These are phyloP conservation scores for Thalassaphorura encarpata DNA, from an alignment of 1,140 invertebrate genomes.

Conservation along the genomic window DNA sequence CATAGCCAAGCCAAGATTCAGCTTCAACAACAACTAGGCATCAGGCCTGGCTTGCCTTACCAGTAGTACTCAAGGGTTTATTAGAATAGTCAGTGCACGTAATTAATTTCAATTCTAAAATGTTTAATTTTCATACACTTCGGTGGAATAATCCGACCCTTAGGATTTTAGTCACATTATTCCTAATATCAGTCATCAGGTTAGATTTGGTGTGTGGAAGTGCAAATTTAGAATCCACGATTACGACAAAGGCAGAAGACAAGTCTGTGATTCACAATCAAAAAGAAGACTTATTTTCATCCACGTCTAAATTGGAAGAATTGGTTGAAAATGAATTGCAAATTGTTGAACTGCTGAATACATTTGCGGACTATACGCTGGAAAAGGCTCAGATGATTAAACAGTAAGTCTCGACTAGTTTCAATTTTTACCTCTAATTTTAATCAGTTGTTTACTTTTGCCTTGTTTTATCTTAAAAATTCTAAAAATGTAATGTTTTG, in stretches of 20 bases:
- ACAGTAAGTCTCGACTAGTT: slow-evolving; percentile 24
- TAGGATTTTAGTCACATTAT: too few relatives aligned
- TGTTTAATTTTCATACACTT: too few relatives aligned
- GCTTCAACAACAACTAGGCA: too few relatives aligned
- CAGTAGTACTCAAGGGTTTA: too few relatives aligned
- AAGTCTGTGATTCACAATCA: slow-evolving; percentile 7
- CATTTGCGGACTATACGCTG: slow-evolving; percentile 31
- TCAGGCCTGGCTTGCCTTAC: too few relatives aligned
- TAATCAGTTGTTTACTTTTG: neutral
- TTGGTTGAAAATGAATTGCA: slow-evolving; percentile 32
- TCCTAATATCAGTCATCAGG: too few relatives aligned
- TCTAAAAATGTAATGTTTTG: neutral
- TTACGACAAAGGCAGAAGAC: neutral
- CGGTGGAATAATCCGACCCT: too few relatives aligned
- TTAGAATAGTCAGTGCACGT: too few relatives aligned
- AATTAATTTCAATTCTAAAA: too few relatives aligned
- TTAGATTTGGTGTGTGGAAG: too few relatives aligned
- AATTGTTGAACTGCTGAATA: slow-evolving; percentile 33
- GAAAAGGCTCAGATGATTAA: slow-evolving; percentile 30
- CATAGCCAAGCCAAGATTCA: too few relatives aligned
- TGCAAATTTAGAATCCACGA: too few relatives aligned
- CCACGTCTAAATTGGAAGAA: slow-evolving; percentile 33
- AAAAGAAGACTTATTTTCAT: slow-evolving; percentile 34
- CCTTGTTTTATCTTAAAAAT: neutral
- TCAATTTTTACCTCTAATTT: slow-evolving; percentile 1